These are phyloP conservation scores for Poliocrania exsul DNA, from an alignment of 2,797 vertebrate species.

Conservation along the genomic window DNA sequence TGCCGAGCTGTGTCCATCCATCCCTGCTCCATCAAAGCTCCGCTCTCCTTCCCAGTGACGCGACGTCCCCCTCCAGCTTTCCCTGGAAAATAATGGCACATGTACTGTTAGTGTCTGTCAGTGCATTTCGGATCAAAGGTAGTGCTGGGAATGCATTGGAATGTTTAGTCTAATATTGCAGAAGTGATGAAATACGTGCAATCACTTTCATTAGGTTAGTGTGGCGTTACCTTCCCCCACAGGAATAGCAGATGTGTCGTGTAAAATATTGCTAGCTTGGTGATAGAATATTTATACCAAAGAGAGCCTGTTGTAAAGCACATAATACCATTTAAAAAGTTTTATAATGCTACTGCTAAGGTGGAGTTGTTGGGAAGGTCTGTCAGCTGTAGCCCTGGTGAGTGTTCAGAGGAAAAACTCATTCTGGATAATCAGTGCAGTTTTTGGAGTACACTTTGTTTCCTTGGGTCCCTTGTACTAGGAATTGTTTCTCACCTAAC, in stretches of 20 bases:
- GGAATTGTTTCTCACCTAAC: conserved; percentile 58
- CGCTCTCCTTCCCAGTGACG: conserved; percentile 59
- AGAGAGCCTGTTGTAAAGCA: conserved; percentile 83
- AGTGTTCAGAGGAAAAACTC: conserved; percentile 57
- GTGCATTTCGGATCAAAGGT: conserved; percentile 67
- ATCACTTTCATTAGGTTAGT: conserved; percentile 71
- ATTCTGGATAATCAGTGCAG: conserved; percentile 30
- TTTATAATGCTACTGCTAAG: conserved; percentile 68
- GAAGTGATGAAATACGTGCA: conserved; percentile 76
- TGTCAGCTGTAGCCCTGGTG: conserved; percentile 63
- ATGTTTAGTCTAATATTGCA: conserved; percentile 69
- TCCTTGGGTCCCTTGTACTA: conserved; percentile 61
- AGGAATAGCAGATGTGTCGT: conserved; percentile 74
- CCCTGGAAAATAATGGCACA: conserved; percentile 60
- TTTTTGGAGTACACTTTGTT: conserved; percentile 54
- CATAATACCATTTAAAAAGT: conserved; percentile 65
- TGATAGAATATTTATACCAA: conserved; percentile 82
- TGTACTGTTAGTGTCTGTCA: conserved; percentile 71
- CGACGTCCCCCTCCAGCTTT: conserved; percentile 57
- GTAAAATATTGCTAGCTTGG: conserved; percentile 77
- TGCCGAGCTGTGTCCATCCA: conserved; percentile 65
- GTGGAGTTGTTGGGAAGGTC: conserved; percentile 71
- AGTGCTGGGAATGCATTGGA: conserved; percentile 73
- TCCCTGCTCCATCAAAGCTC: conserved; percentile 49
- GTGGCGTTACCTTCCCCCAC: conserved; percentile 67